Evolutionary conservation across 2,888 invertebrate species (phyloP).

Genomic region (Diaprepes abbreviatus): DNA sequence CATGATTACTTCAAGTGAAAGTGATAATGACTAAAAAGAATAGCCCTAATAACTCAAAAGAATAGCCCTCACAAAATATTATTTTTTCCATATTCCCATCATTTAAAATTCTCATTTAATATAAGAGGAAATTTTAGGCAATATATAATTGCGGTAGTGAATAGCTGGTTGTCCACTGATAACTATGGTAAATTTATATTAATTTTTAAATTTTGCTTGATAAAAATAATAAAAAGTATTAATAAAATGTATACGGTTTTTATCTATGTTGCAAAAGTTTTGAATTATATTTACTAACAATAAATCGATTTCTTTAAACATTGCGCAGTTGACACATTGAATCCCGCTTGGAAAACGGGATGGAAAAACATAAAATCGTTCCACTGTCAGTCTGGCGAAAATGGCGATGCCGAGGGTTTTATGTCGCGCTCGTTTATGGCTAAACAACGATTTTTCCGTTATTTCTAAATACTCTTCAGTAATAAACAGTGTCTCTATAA

Average conservation of each 20-base stretch:
- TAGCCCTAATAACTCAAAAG: no score
- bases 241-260: neutral
- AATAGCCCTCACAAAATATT: no score
- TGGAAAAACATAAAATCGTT: constrained; percentile 21
- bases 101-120: no score
- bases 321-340: constrained; percentile 24
- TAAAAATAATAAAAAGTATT: neutral
- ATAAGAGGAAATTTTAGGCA: no score
- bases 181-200: neutral
- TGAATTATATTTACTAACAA: neutral
- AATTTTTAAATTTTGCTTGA: neutral
- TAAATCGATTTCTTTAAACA: constrained; percentile 24
- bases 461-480: constrained; percentile 62
- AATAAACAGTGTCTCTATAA: constrained; percentile 61
- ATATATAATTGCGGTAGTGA: no score
- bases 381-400: constrained; percentile 53
- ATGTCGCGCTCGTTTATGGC: constrained; percentile 64
- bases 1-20: no score
- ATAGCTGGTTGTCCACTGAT: neutral
- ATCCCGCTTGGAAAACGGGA: constrained; percentile 36
- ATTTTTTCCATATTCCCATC: no score
- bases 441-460: constrained; percentile 64
- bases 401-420: constrained; percentile 66
- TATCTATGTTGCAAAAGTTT: neutral
- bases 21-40: no score